Evolutionary conservation across 2,888 invertebrate genomes (phyloP).

Genomic region (Netelia virgata): DNA sequence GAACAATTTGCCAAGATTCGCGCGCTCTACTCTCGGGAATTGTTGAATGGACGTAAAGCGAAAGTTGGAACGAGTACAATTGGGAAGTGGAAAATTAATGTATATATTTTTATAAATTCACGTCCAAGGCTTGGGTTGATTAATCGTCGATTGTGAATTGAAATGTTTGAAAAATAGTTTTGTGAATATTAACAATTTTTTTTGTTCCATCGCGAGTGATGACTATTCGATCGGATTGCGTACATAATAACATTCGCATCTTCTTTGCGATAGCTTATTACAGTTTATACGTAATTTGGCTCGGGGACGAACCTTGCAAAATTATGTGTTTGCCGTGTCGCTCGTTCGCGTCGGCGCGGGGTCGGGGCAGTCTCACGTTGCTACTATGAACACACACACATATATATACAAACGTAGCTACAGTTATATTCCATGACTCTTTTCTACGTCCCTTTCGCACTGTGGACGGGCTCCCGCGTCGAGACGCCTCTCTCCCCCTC

Average conservation of each 20-base stretch:
- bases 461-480: not conserved
- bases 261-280: constrained; percentile 29
- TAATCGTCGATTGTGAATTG: constrained; percentile 7
- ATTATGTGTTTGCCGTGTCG: constrained; percentile 39
- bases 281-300: constrained; percentile 1
- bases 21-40: not conserved
- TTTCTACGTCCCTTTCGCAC: not conserved
- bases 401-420: not conserved
- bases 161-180: too few species aligned
- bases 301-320: constrained; percentile 30
- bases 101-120: constrained; percentile 4
- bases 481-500: not conserved
- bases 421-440: not conserved
- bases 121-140: constrained; percentile 21
- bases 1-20: constrained; percentile 21
- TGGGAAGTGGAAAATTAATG: not conserved
- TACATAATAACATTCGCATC: not conserved
- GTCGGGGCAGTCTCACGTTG: too few species aligned
- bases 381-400: not conserved
- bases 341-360: not conserved
- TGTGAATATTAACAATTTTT: too few species aligned
- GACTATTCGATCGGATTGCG: too few species aligned
- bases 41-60: not conserved
- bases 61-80: not conserved
- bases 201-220: too few species aligned